Evolutionary conservation across 2,113 vertebrate species (phyloP), one percentile per base, ranked within the genome.

Genomic region (Calypte anna): DNA sequence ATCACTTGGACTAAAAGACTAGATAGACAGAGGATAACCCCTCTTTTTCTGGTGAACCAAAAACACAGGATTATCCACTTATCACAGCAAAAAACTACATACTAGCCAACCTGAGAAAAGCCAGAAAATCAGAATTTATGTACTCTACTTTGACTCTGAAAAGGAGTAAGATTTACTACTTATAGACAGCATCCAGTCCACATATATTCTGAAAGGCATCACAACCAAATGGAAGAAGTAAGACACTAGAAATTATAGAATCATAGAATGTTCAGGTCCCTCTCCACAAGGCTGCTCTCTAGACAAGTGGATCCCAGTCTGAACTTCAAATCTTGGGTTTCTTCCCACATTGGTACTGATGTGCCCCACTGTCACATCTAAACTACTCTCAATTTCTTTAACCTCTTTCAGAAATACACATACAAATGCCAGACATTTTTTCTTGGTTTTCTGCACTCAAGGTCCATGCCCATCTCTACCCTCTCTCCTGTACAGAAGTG

Each of bases 371-470:
- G 4, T 50, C 25, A 30, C 40, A 76, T 79, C 73, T 40, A 31
- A 75, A 61, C 24, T 28, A 33, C 33, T 78, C 14, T 82, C 14
- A 27, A 7, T 33, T 23, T 83, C 50, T 59, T 79, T 40, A 17
- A 51, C 12, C 51, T 62, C 44, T 33, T 64, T 80, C 62, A 51
- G 57, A 83, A 79, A 61, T n/a, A 55, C 5, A 79, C 6, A 15
- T 6, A 69, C 7, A 19, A 31, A 46, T 0, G 1, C 27, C 6
- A 30, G 2, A 14, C 10, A 10, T 24, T 58, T 15, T 15, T 55
- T 69, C 33, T 31, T 46, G 7, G 51, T 83, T 66, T 64, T 27
- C 14, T 24, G 18, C 36, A 40, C 15, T 53, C 50, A 19, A 67
- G 38, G 14, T 25, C 48, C n/a, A n/a, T 78, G 54, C 3, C 36